Evolutionary conservation across 1,140 invertebrate genomes (phyloP).

Genomic region (Pogonomyrmex barbatus): DNA sequence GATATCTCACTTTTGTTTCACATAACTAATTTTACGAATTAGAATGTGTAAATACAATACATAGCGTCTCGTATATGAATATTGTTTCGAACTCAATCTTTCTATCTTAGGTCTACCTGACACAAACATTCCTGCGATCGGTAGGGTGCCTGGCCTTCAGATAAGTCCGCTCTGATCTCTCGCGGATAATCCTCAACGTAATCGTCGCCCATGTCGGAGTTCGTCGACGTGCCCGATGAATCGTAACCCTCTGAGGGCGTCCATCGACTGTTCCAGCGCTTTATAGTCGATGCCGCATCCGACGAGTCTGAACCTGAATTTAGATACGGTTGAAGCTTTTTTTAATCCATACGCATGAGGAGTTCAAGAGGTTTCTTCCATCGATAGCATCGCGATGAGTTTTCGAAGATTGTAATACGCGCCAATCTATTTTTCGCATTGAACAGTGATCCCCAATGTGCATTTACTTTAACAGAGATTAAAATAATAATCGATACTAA

Average conservation of each 20-base stretch:
- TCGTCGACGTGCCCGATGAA: constrained; percentile 80
- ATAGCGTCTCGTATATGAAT: not conserved
- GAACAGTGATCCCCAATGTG: not conserved
- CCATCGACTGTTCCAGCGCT: constrained; percentile 81
- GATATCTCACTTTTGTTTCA: not conserved
- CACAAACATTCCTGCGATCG: constrained; percentile 80
- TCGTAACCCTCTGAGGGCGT: constrained; percentile 81
- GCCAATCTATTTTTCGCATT: constrained; percentile 11
- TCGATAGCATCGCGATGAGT: not conserved
- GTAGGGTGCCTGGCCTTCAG: constrained; percentile 66
- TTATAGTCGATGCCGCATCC: constrained; percentile 80
- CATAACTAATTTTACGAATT: not conserved
- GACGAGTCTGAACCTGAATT: constrained; percentile 80
- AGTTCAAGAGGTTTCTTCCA: constrained; percentile 21
- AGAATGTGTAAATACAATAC: not conserved
- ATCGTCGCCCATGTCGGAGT: constrained; percentile 76
- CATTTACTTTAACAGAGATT: constrained; percentile 25
- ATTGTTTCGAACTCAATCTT: not conserved
- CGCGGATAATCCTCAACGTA: constrained; percentile 74
- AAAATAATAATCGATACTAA: not conserved
- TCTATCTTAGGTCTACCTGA: constrained; percentile 74
- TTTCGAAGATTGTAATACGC: not conserved
- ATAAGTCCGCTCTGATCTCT: constrained; percentile 35
- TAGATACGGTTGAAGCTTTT: constrained; percentile 51
- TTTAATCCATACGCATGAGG: constrained; percentile 21